Conservation (phyloP, 2,113 vertebrate genomes). For the Diadophis punctatus region DNA sequence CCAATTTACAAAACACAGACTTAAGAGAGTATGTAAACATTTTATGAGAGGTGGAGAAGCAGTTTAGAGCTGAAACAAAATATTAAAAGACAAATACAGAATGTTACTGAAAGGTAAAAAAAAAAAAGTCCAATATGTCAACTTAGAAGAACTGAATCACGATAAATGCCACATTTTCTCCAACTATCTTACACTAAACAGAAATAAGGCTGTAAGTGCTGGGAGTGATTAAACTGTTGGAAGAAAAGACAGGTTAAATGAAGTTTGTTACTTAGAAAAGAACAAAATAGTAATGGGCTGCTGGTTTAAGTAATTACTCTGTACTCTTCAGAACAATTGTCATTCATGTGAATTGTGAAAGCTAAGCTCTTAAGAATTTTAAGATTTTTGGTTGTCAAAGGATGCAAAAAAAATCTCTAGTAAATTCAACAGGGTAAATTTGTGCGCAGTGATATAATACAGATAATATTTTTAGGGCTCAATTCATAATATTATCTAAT, state of each 20-base stretch:
- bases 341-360: background rate
- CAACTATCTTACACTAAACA: background rate
- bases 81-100: background rate
- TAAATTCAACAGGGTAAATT: background rate
- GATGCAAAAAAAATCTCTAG: background rate
- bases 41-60: background rate
- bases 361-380: background rate
- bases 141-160: background rate
- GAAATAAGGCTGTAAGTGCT: background rate
- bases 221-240: background rate
- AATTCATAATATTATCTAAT: background rate
- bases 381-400: background rate
- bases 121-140: background rate
- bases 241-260: background rate
- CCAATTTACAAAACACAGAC: background rate
- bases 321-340: background rate
- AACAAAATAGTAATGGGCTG: background rate
- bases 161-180: background rate
- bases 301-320: background rate
- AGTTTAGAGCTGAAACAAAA: background rate
- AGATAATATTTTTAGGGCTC: background rate
- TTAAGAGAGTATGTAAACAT: background rate
- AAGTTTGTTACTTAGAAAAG: background rate
- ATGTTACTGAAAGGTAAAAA: background rate
- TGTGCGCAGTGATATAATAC: background rate